Evolutionary conservation across 2,888 invertebrate genomes (phyloP), one percentile per base, ranked within the genome.

Genomic region (Rotaria socialis): DNA sequence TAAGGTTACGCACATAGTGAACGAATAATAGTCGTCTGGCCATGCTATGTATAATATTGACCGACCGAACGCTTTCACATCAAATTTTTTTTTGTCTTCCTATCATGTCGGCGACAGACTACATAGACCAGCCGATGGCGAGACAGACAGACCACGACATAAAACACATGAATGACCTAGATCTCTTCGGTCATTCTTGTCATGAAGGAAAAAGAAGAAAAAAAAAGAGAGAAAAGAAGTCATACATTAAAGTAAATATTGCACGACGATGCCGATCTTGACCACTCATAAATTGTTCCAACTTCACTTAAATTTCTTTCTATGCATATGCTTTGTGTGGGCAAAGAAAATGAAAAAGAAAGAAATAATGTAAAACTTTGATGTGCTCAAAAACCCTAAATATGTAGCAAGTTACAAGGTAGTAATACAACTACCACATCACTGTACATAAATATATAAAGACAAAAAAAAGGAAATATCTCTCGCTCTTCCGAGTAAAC

Each of bases 101-200:
- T 67, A 67, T 67, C 35, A 67, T 35, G 35, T 67, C 67, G 67
- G 16, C 67, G 27, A 67, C 67, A 35, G 27, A 67, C 35, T 67
- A 19, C 35, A 19, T 67, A n/a, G 67, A 1, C 67, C 67, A 67
- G 67, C 16, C 67, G 67, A 67, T 67, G 67, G 67, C 35, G 35
- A 67, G 67, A 35, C 67, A 67, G 67, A 35, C 67, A 41, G 35
- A 27, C 35, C 4, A 67, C 35, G 67, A 67, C 19, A 67, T 35
- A 67, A 35, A 67, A 67, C 67, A 67, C 14, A 67, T 67, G 67
- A 67, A 67, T 67, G 67, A 67, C 67, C 67, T 67, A 67, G 67
- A 67, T 67, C 35, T 35, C 16, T 67, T 35, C 67, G 67, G 67
- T 67, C 67, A 67, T 19, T 67, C 14, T 67, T 67, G 19, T 67